Conservation (phyloP, 2,797 vertebrate genomes). For the Dermochelys coriacea region DNA sequence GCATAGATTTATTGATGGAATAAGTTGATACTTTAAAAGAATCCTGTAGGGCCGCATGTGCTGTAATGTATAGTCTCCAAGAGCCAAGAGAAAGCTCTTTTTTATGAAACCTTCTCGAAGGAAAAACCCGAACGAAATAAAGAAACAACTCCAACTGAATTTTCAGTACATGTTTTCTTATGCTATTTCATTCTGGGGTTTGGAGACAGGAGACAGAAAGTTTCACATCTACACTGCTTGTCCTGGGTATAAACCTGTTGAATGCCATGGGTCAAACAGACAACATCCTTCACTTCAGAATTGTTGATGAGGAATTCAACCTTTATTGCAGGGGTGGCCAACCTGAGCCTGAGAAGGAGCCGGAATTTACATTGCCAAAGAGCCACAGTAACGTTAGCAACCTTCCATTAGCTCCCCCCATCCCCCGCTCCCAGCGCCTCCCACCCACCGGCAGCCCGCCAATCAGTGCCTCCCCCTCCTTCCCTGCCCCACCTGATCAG, state of each 20-base stretch:
- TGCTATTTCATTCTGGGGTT: not conserved
- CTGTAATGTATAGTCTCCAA: not conserved
- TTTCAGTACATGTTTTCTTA: not conserved
- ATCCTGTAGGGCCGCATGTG: not conserved
- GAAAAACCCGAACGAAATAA: rapidly evolving
- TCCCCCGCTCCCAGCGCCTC: no score
- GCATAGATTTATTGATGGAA: not conserved
- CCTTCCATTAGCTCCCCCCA: no score
- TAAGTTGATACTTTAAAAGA: not conserved
- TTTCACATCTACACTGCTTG: not conserved
- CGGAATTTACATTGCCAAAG: no score
- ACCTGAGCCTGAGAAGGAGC: no score
- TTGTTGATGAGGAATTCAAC: not conserved
- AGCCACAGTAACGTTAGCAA: no score
- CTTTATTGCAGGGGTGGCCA: not conserved
- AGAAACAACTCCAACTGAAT: not conserved
- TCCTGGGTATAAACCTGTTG: not conserved
- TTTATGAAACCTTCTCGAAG: rapidly evolving
- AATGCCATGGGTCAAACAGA: not conserved
- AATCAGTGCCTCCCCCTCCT: no score
- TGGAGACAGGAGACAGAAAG: not conserved
- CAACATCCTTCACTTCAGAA: not conserved
- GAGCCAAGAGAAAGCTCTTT: rapidly evolving
- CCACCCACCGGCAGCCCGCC: no score
- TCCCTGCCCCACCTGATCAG: no score